Conservation (phyloP, 2,113 vertebrate genomes). For the Hemiprocne comata region DNA sequence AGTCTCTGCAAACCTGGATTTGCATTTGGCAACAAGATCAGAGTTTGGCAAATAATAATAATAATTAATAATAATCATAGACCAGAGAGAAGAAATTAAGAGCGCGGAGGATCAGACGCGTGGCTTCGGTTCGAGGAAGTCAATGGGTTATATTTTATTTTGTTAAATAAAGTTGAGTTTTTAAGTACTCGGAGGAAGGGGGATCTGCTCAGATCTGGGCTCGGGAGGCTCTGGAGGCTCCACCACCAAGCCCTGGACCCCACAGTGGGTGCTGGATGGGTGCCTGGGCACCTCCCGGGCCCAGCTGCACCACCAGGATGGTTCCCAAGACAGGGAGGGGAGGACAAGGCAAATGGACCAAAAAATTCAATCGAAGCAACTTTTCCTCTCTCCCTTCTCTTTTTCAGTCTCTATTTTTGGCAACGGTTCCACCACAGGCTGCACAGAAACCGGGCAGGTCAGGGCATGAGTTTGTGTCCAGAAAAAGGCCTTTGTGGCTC, state of each 20-base stretch:
- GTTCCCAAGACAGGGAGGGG: neutral
- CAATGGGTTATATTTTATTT: neutral
- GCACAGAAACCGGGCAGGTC: neutral
- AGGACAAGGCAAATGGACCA: neutral
- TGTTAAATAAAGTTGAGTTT: constrained; percentile 12
- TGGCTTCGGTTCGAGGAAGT: neutral
- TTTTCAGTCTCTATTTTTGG: neutral
- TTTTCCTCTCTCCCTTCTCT: neutral
- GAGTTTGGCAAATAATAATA: constrained; percentile 29
- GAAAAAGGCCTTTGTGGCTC: neutral
- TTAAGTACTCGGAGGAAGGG: neutral
- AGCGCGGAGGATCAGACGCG: neutral
- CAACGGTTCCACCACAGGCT: neutral
- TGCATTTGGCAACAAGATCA: constrained; percentile 41
- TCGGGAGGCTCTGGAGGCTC: neutral
- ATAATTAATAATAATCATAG: neutral
- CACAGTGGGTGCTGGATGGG: neutral
- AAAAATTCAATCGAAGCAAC: neutral
- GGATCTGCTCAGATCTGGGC: neutral
- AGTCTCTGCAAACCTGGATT: neutral
- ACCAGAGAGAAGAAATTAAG: neutral
- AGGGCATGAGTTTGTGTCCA: neutral
- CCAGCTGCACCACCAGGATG: neutral
- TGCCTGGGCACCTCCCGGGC: neutral
- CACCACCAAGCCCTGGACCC: neutral